Base-by-base conservation (phyloP, 2,113 vertebrate genomes). In the Talpa occidentalis region DNA sequence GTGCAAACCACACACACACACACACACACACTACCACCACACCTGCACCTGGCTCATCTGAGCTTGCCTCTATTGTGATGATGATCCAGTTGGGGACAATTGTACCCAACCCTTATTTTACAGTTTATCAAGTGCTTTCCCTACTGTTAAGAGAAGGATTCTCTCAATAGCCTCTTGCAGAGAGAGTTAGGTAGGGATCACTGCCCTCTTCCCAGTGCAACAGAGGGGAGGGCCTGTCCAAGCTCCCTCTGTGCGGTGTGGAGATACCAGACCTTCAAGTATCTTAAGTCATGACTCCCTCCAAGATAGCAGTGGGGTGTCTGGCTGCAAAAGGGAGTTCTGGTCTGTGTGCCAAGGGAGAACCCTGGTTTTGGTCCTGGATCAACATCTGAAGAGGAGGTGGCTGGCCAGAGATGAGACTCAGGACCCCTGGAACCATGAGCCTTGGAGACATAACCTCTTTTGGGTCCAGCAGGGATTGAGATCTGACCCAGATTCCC, bases 191-290 rank as follows among this genome's bases (percentile, higher is more conserved):
- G 35, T n/a, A 19, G 62, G n/a, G 11, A 15, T 32, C 69, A 12
- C 0, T 72, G 74, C 44, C 22, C 17, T 49, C 40, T n/a, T 60
- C 59, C 59, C 64, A 44, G 70, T 92, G 70, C 28, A 64, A n/a
- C 26, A 87, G 14, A 81, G 70, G 22, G 52, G 26, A 67, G 9
- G 3, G 8, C 35, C 80, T 66, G 64, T 16, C 11, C 22, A 24
- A 7, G 5, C 5, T 24, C n/a, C 32, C 12, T 64, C 19, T 37
- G 8, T 0, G 4, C n/a, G 49, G 19, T 0, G 0, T 11, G 19
- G 32, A 77, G 15, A 72, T 35, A 22, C 49, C 22, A 28, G 64
- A 60, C 35, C 81, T 44, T 66, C 14, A 44, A 52, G 5, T 52
- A 15, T 17, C 49, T 49, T 14, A 52, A 77, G 62, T 82, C 21